Conservation (phyloP, 2,797 vertebrate genomes). For the Clarias laeviceps region DNA sequence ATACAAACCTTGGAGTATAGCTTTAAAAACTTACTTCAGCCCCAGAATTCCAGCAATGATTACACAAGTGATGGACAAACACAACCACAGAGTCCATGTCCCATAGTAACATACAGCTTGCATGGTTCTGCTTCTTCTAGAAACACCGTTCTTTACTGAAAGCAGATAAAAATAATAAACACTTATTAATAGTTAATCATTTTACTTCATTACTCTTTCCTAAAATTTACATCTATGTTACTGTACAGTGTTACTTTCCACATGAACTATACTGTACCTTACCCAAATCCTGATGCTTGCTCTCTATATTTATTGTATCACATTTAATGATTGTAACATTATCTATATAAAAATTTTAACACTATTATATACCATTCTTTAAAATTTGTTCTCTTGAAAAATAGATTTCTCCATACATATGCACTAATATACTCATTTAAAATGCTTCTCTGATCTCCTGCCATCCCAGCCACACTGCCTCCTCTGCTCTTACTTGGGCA, state of each 20-base stretch:
- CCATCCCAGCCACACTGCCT: background rate
- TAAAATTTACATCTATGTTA: background rate
- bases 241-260: background rate
- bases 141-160: slow-evolving; percentile 13
- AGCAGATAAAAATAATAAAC: background rate
- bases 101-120: slow-evolving; percentile 59
- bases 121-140: slow-evolving; percentile 4
- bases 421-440: background rate
- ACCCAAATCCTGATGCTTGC: background rate
- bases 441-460: background rate
- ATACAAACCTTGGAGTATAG: background rate
- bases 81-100: slow-evolving; percentile 73
- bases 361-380: background rate
- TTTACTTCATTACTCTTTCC: background rate
- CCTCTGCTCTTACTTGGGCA: background rate
- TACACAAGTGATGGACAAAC: slow-evolving; percentile 63
- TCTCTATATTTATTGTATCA: background rate
- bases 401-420: background rate
- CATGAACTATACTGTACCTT: background rate
- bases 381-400: background rate
- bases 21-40: slow-evolving; percentile 67
- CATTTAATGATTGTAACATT: background rate
- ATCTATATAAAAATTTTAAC: too few relatives aligned
- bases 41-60: slow-evolving; percentile 70
- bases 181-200: background rate